Evolutionary conservation across 2,888 invertebrate genomes (phyloP).

Genomic region (Sphecodes monilicornis): DNA sequence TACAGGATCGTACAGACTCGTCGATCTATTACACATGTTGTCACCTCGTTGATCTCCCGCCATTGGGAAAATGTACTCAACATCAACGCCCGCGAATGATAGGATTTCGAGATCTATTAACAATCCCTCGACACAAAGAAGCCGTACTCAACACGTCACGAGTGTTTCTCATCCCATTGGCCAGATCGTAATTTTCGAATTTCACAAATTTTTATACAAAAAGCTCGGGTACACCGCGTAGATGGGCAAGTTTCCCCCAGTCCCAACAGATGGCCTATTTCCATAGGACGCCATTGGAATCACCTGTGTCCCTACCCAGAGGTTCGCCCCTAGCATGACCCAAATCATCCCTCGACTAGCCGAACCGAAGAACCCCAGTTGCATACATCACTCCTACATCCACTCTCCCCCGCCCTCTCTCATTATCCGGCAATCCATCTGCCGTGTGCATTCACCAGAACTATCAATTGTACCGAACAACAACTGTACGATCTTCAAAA

Average conservation of each 20-base stretch:
- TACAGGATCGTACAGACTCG: no score
- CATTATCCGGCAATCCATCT: neutral
- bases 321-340: neutral
- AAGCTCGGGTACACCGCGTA: neutral
- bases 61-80: no score
- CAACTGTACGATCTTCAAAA: neutral
- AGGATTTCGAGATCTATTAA: no score
- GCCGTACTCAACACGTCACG: no score
- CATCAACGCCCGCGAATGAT: no score
- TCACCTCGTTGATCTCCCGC: no score
- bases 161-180: no score
- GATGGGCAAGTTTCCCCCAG: neutral
- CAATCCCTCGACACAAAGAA: no score
- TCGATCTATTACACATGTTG: no score
- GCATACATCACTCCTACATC: neutral
- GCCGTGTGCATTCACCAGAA: neutral
- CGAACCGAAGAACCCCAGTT: neutral
- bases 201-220: no score
- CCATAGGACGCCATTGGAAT: constrained; percentile 15
- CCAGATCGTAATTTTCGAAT: no score
- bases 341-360: neutral
- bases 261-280: neutral
- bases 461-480: neutral
- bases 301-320: neutral
- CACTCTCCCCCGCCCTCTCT: neutral